Percentiles rank a stretch among this genome's conserved stretches.
phyloP scores from a whole-genome alignment of 2,797 vertebrate genomes.

The Mustela erminea region DNA sequence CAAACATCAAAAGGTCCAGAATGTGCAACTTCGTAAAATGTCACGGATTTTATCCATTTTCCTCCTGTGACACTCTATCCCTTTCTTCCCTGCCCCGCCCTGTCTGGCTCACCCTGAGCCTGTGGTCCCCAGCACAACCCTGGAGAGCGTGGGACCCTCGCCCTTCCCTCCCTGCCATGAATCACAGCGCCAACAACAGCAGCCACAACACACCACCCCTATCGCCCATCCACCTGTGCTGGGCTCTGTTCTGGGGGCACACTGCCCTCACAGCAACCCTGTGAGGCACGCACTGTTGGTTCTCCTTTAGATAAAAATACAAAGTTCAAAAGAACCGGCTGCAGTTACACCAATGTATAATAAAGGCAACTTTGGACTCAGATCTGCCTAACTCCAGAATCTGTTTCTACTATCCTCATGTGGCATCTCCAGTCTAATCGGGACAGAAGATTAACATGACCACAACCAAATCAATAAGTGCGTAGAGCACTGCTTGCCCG shows the following conservation, averaged over 20 bases:
- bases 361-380: background rate
- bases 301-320: background rate
- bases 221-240: fast-evolving
- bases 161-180: background rate
- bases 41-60: background rate
- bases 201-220: background rate
- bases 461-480: background rate
- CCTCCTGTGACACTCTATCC: background rate
- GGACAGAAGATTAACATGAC: background rate
- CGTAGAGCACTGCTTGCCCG: background rate
- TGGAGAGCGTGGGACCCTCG: fast-evolving
- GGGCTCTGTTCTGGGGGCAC: background rate
- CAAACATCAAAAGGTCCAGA: background rate
- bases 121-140: background rate
- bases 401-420: fast-evolving
- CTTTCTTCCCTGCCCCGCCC: background rate
- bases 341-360: fast-evolving
- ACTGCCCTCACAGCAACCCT: background rate
- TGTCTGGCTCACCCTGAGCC: background rate
- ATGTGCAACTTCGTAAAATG: fast-evolving
- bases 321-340: background rate
- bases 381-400: background rate
- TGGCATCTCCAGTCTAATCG: no score
- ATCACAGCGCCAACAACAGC: background rate
- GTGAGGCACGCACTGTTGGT: background rate